phyloP scores from a whole-genome alignment of 2,797 vertebrate genomes.

The Anguilla anguilla region DNA sequence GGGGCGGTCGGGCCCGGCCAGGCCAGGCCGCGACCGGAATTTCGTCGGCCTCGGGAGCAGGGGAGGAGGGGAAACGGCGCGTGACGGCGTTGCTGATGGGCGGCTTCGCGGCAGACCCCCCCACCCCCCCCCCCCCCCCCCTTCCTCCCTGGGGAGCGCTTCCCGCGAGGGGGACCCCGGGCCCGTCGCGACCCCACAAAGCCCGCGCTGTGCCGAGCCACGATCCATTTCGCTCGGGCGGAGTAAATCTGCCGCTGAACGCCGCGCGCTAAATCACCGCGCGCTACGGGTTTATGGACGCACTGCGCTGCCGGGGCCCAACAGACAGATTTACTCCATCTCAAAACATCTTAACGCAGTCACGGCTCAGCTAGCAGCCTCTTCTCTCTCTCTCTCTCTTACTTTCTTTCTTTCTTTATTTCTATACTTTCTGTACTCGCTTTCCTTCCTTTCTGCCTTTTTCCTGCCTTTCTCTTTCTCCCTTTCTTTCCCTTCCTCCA shows the following conservation, averaged over 20 bases:
- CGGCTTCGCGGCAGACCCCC: neutral
- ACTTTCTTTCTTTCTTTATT: neutral
- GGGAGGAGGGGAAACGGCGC: neutral
- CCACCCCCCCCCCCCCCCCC: too few relatives aligned
- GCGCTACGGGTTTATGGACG: neutral
- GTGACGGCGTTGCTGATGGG: neutral
- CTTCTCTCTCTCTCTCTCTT: slow-evolving; percentile 27
- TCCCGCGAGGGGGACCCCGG: neutral
- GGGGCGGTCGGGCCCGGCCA: neutral
- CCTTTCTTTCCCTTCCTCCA: neutral
- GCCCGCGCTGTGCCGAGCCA: neutral
- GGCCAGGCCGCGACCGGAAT: neutral
- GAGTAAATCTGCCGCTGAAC: slow-evolving; percentile 4
- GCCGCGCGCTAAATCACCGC: neutral
- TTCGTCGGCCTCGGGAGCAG: neutral
- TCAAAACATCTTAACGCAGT: neutral
- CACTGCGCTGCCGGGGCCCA: neutral
- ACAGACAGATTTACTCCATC: neutral
- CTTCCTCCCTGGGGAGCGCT: neutral
- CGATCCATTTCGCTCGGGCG: neutral
- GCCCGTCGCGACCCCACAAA: neutral
- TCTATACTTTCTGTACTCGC: slow-evolving; percentile 20
- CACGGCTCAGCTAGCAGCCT: neutral
- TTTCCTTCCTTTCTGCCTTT: neutral
- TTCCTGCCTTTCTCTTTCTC: neutral